Percentiles rank a stretch among this genome's conserved stretches.
Evolutionary conservation across 2,888 invertebrate species (phyloP).

Genomic region (Vesta saturnalis): DNA sequence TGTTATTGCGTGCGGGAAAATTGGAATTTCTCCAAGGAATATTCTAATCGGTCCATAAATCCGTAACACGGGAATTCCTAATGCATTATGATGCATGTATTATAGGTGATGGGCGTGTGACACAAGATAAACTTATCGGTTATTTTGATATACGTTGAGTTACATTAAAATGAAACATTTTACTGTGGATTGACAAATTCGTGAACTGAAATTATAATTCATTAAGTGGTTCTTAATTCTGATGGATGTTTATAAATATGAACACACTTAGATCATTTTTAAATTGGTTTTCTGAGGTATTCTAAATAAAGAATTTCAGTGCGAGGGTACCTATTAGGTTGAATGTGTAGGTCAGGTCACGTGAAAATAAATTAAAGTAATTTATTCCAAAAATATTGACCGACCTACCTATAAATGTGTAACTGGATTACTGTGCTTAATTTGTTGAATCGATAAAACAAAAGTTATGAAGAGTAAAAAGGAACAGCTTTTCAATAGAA

Average conservation of each 20-base stretch:
- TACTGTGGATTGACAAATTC: too few species aligned
- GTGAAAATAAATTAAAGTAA: conserved; percentile 41
- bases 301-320: too few species aligned
- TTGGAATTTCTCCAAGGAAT: conserved; percentile 25
- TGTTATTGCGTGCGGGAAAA: conserved; percentile 19
- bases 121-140: conserved; percentile 12
- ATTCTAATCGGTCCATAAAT: conserved; percentile 17
- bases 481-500: neutral
- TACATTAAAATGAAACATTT: conserved; percentile 22
- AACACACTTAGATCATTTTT: too few species aligned
- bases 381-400: conserved; percentile 46
- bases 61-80: conserved; percentile 29
- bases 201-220: too few species aligned
- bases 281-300: too few species aligned
- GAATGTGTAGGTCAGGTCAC: conserved; percentile 35
- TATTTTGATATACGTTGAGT: conserved; percentile 11
- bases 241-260: too few species aligned
- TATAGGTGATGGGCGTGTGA: conserved; percentile 46
- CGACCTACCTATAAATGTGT: conserved; percentile 47
- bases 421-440: conserved; percentile 42
- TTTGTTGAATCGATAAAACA: conserved; percentile 31
- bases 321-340: neutral
- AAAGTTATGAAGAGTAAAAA: neutral
- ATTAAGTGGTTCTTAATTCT: too few species aligned
- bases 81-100: conserved; percentile 37